Base-by-base conservation (phyloP, 2,113 vertebrate species). In the Sylvilagus bachmani region DNA sequence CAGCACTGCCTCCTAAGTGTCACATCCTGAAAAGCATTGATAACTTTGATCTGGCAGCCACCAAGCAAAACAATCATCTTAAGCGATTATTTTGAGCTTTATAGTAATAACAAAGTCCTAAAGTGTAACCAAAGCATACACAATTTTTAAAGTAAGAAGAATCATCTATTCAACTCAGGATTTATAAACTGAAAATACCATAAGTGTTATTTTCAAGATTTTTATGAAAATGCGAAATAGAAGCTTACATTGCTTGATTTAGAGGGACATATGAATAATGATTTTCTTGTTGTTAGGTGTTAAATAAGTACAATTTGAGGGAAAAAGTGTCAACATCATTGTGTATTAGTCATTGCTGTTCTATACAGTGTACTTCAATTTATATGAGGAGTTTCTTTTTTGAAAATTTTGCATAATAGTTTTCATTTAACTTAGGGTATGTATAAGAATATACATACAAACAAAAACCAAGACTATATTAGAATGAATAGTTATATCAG, bases 11-110 rank as follows among this genome's bases (percentile, higher is more conserved):
- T 6, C 44, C 44, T 44, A 44, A 44, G 44, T 44, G 6, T 44
- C 44, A 44, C 44, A 44, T 44, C 44, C 44, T 89, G 38, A 94
- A 83, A 94, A 86, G 10, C 33, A 64, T 66, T 80, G 73, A 78
- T 83, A 69, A 10, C 36, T 78, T 74, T 62, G 21, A 29, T 70
- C 51, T 69, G 22, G 25, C 29, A 79, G 49, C 19, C 36, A 49
- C 4, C 78, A 38, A 49, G 71, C 11, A 73, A 6, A 90, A 62
- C 19, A 86, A 2, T 17, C 27, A 61, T 90, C 25, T 69, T 70
- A 86, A 67, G 22, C 31, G 71, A n/a, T 95, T 79, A 61, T 10
- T 90, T 33, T 85, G 66, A 80, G 29, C 5, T 95, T 90, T 88
- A 6, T 81, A 81, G 24, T 70, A 67, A 89, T 78, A 87, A 83